A percentile compares a stretch with the other conserved stretches of the same genome.
Evolutionary conservation across 2,888 invertebrate genomes (phyloP).

Genomic region (Malthinus seriepunctatus): DNA sequence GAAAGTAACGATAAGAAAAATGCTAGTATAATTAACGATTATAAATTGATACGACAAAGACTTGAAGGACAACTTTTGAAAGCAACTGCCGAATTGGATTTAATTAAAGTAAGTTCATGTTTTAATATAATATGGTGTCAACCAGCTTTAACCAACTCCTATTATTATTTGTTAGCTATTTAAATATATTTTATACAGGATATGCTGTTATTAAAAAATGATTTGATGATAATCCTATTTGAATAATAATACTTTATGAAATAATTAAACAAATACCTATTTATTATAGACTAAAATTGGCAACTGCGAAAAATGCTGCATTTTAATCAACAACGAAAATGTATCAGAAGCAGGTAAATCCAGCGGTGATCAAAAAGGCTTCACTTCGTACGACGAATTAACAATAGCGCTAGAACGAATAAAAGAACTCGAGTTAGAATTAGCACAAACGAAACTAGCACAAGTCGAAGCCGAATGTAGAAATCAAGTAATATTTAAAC

Average conservation of each 20-base stretch:
- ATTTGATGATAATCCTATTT: too few relatives aligned
- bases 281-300: slow-evolving; percentile 58
- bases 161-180: too few relatives aligned
- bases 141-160: too few relatives aligned
- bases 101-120: slow-evolving; percentile 63
- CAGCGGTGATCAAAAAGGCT: slow-evolving; percentile 12
- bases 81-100: slow-evolving; percentile 63
- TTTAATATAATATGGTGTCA: too few relatives aligned
- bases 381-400: slow-evolving; percentile 46
- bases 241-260: too few relatives aligned
- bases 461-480: slow-evolving; percentile 96
- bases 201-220: too few relatives aligned
- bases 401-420: slow-evolving; percentile 68
- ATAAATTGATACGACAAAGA: slow-evolving; percentile 88
- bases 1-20: slow-evolving; percentile 75
- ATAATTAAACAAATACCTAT: slow-evolving; percentile 1
- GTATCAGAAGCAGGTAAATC: slow-evolving; percentile 2
- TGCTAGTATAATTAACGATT: slow-evolving; percentile 84
- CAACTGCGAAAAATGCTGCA: slow-evolving; percentile 59
- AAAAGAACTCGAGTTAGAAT: slow-evolving; percentile 89
- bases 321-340: slow-evolving; percentile 30
- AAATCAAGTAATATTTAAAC: slow-evolving; percentile 70
- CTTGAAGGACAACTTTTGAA: slow-evolving; percentile 79
- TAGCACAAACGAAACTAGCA: slow-evolving; percentile 95
- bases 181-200: too few relatives aligned